Conservation (phyloP, 2,888 invertebrate genomes). For the Synanthedon vespiformis region DNA sequence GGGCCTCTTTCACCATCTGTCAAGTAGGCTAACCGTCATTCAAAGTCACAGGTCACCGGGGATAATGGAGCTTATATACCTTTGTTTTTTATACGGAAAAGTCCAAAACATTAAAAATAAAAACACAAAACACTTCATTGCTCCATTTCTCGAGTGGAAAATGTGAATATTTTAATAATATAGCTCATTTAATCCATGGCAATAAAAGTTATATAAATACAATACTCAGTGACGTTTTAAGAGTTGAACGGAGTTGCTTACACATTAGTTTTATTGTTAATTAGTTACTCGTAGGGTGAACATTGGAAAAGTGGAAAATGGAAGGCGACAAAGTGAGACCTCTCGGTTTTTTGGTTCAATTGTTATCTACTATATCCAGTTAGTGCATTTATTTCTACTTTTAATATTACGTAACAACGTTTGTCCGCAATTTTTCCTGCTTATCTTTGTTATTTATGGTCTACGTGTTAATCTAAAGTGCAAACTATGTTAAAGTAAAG, state of each 20-base stretch:
- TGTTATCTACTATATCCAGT: slow-evolving; percentile 31
- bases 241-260: neutral
- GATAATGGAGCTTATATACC: too few relatives aligned
- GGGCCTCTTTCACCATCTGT: too few relatives aligned
- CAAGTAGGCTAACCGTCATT: too few relatives aligned
- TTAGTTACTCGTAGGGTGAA: neutral
- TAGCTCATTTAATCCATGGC: neutral
- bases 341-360: slow-evolving; percentile 33
- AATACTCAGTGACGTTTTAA: neutral
- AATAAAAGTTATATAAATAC: neutral
- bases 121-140: too few relatives aligned
- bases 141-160: neutral
- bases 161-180: slow-evolving; percentile 2
- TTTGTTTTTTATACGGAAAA: too few relatives aligned
- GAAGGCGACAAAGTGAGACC: slow-evolving; percentile 21
- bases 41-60: too few relatives aligned
- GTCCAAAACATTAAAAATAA: too few relatives aligned
- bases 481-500: too few relatives aligned
- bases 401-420: too few relatives aligned
- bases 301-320: slow-evolving; percentile 13
- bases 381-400: slow-evolving; percentile 17
- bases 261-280: neutral
- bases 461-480: too few relatives aligned
- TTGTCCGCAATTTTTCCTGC: too few relatives aligned
- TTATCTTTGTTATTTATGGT: too few relatives aligned